Conservation (phyloP, 2,888 invertebrate genomes). For the Bruchidius siliquastri region DNA sequence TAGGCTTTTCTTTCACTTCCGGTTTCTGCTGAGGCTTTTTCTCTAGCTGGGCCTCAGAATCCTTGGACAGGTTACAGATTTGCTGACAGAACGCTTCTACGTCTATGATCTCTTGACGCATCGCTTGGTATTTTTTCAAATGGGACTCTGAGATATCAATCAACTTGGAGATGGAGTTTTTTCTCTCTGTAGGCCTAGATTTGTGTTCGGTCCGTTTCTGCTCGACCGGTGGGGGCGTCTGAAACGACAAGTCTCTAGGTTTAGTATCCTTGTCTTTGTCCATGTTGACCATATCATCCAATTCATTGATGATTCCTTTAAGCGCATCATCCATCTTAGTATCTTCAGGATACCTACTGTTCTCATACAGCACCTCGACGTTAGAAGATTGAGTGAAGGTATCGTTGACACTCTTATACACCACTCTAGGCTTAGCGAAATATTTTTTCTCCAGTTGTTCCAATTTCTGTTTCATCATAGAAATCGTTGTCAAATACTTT, state of each 20-base stretch:
- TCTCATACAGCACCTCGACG: constrained; percentile 15
- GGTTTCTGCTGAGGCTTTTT: neutral
- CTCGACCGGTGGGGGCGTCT: neutral
- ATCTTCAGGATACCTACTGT: constrained; percentile 3
- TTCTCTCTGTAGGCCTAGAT: neutral
- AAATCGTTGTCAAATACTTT: constrained; percentile 28
- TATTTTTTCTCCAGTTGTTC: constrained; percentile 33
- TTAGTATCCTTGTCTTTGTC: constrained; percentile 1
- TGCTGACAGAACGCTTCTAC: constrained; percentile 23
- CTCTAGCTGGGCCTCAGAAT: neutral
- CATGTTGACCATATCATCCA: constrained; percentile 15
- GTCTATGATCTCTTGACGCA: constrained; percentile 20
- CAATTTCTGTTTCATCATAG: constrained; percentile 29
- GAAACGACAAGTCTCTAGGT: constrained; percentile 3
- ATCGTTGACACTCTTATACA: constrained; percentile 24
- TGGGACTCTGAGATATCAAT: constrained; percentile 17
- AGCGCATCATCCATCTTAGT: constrained; percentile 13
- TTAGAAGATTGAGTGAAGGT: constrained; percentile 15
- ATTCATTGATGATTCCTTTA: constrained; percentile 13
- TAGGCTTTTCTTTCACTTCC: neutral
- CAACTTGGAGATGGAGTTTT: neutral
- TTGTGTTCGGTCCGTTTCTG: neutral
- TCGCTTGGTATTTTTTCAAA: constrained; percentile 13
- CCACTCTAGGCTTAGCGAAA: constrained; percentile 19
- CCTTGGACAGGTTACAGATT: constrained; percentile 16